Evolutionary conservation across 2,797 vertebrate species (phyloP).

Genomic region (Smutsia temminckii): DNA sequence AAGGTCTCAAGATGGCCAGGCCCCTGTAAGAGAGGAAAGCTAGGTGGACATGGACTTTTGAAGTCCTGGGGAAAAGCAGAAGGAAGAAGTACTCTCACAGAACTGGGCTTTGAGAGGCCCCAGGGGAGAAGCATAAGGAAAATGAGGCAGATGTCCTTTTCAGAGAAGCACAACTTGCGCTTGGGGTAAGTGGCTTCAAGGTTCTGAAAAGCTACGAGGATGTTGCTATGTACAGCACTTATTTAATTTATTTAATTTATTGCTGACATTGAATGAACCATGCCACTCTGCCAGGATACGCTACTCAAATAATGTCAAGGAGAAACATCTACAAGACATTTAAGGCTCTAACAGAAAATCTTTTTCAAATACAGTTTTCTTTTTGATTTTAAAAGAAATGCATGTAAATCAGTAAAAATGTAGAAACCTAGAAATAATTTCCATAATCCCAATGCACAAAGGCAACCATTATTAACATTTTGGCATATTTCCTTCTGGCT

Average conservation of each 20-base stretch:
- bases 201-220: background rate
- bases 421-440: constrained; percentile 45
- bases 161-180: background rate
- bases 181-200: background rate
- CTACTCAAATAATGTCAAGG: constrained; percentile 46
- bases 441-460: constrained; percentile 22
- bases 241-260: constrained; percentile 37
- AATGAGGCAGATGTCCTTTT: background rate
- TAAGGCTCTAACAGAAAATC: background rate
- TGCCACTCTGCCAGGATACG: background rate
- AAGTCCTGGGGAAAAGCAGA: background rate
- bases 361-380: constrained; percentile 33
- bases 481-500: background rate
- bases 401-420: constrained; percentile 31
- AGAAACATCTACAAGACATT: background rate
- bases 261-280: constrained; percentile 6
- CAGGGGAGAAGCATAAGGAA: background rate
- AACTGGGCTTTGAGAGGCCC: background rate
- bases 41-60: background rate
- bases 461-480: background rate
- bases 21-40: background rate
- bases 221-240: background rate
- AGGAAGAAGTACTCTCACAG: background rate
- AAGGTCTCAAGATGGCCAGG: background rate
- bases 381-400: constrained; percentile 53